Conservation (phyloP, 2,888 invertebrate species). For the Drosophila atroscutellata region DNA sequence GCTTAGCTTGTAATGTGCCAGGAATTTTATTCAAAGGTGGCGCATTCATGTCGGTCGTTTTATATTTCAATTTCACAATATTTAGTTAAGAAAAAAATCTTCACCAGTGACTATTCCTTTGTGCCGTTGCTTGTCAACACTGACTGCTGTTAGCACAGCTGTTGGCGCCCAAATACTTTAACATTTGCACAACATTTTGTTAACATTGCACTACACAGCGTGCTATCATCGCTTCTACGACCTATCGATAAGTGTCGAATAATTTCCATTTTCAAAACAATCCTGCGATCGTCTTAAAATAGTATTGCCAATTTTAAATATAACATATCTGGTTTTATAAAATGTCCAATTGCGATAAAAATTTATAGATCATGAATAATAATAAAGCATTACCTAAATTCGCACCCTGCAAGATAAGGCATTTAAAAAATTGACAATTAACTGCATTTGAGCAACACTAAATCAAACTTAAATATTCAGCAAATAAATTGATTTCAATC, state of each 20-base stretch:
- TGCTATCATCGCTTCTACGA: neutral
- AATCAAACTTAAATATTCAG: neutral
- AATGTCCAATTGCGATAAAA: neutral
- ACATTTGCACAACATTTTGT: neutral
- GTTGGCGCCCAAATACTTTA: neutral
- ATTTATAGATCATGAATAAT: neutral
- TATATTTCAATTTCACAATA: slow-evolving; percentile 13
- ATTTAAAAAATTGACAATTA: neutral
- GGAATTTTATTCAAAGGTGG: slow-evolving; percentile 75
- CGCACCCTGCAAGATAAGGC: neutral
- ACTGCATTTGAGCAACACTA: neutral
- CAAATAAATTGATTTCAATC: neutral
- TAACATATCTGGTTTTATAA: neutral
- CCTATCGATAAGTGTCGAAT: neutral
- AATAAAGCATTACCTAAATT: neutral
- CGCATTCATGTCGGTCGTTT: slow-evolving; percentile 10
- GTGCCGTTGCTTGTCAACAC: neutral
- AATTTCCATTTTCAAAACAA: neutral
- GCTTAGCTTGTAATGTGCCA: slow-evolving; percentile 69
- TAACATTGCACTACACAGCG: neutral
- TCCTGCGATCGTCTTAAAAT: neutral
- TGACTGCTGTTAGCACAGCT: neutral
- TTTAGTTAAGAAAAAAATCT: neutral
- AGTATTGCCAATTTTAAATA: neutral
- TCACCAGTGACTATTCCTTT: neutral